phyloP scores from a whole-genome alignment of 2,113 vertebrate species.

The Tetraodon nigroviridis region DNA sequence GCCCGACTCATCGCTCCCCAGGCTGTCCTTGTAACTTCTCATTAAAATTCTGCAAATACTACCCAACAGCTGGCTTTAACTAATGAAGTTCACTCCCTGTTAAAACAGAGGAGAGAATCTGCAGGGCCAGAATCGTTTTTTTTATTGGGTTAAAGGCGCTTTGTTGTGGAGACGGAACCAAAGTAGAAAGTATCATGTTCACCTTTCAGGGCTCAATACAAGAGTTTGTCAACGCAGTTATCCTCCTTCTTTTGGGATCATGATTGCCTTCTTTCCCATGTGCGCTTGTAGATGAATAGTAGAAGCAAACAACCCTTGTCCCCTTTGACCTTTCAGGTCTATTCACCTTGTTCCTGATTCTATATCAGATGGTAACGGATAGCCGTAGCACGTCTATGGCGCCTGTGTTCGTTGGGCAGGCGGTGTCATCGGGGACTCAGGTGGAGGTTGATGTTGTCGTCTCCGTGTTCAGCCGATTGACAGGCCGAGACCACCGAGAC shows the following conservation, averaged over 20 bases:
- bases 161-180: too few species aligned
- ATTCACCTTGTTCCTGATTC: slow-evolving; percentile 57
- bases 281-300: slow-evolving; percentile 42
- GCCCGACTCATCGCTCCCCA: slow-evolving; percentile 24
- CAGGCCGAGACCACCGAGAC: slow-evolving; percentile 49
- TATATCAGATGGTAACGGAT: slow-evolving; percentile 66
- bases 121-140: neutral
- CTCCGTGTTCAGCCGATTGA: slow-evolving; percentile 49
- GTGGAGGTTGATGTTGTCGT: slow-evolving; percentile 46
- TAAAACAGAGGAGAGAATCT: slow-evolving; percentile 5
- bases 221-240: slow-evolving; percentile 27
- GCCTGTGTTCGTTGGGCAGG: slow-evolving; percentile 57
- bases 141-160: neutral
- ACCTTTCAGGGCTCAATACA: slow-evolving; percentile 22
- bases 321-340: slow-evolving; percentile 55
- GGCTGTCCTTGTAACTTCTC: slow-evolving; percentile 25
- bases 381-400: slow-evolving; percentile 51
- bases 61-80: slow-evolving; percentile 19
- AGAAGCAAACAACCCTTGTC: slow-evolving; percentile 45
- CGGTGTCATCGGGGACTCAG: slow-evolving; percentile 52
- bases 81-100: neutral
- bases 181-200: slow-evolving; percentile 41
- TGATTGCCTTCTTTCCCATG: slow-evolving; percentile 40
- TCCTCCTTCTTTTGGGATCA: slow-evolving; percentile 38
- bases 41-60: slow-evolving; percentile 20